phyloP scores from a whole-genome alignment of 2,797 vertebrate species.

The Scolopax bukidnonensis region DNA sequence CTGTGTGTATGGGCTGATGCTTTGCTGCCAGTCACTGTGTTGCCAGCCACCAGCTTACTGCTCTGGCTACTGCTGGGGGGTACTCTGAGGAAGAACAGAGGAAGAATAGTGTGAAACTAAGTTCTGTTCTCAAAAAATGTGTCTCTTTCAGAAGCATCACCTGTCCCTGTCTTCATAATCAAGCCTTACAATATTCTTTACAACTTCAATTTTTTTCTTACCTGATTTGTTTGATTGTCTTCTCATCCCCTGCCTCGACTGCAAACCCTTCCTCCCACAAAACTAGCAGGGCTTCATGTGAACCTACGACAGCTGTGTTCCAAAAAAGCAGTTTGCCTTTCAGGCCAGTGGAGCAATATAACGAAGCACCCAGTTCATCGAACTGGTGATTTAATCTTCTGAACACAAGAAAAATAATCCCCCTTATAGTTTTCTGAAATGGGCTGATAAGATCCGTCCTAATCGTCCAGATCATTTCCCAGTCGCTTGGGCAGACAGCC shows the following conservation, averaged over 20 bases:
- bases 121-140: background rate
- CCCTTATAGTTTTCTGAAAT: background rate
- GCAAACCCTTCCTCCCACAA: background rate
- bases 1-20: background rate
- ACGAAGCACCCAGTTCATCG: background rate
- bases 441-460: background rate
- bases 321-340: background rate
- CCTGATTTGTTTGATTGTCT: background rate
- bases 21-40: background rate
- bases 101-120: background rate
- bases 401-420: slow-evolving; percentile 2
- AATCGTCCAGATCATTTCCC: background rate
- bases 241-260: background rate
- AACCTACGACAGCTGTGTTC: background rate
- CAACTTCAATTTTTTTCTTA: background rate
- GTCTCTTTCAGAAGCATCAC: background rate
- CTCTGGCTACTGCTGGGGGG: background rate
- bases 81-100: background rate
- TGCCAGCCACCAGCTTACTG: background rate
- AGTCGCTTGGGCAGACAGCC: background rate
- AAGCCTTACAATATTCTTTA: background rate
- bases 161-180: background rate
- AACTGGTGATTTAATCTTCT: slow-evolving; percentile 36
- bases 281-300: background rate
- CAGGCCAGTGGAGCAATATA: background rate